Base-by-base conservation (phyloP, 92 coral and sea anemone species). In the Porites lobata region DNA sequence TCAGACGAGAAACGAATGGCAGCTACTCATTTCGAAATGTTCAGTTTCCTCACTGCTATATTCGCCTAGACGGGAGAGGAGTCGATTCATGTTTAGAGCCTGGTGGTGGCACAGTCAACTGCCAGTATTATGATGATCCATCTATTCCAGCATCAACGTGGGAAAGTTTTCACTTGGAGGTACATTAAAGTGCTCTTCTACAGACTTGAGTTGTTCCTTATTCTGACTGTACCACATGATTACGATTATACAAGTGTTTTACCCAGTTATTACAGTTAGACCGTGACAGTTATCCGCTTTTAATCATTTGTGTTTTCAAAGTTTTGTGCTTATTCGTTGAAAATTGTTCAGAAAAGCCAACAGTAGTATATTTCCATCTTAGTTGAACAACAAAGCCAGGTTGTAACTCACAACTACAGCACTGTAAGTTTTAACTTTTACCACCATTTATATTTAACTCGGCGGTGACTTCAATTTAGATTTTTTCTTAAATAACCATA, bases 91-190 rank as follows among this genome's bases (percentile, higher is more conserved):
- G 2, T 14, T 63, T 22, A 64, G 9, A 0, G 0, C 1, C 17
- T 64, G 88, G 80, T 14, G 75, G 81, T 65, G 88, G 88, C 38
- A 85, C n/a, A 85, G 88, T 85, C n/a, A 85, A 85, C 81, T 85
- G 88, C 66, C 88, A 85, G 74, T 75, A 51, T 22, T 73, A 65
- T 47, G 66, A 66, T 65, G 59, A n/a, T 7, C 51, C 77, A 11
- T 43, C 14, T 57, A 0, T 6, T 9, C 15, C 76, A 9, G 21
- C 71, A 43, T 0, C 7, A 75, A 0, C 79, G n/a, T 72, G n/a
- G 2, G 79, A 71, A 72, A 0, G 7, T 71, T 82, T 82, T 82
- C 2, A 4, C 78, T 1, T 82, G 47, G 69, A 54, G 68, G 69
- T 24, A 56, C 66, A 76, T 54, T 76, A 20, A 78, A 78, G 8